Conservation (phyloP, 1,140 invertebrate species). For the Drosophila pruinosa region DNA sequence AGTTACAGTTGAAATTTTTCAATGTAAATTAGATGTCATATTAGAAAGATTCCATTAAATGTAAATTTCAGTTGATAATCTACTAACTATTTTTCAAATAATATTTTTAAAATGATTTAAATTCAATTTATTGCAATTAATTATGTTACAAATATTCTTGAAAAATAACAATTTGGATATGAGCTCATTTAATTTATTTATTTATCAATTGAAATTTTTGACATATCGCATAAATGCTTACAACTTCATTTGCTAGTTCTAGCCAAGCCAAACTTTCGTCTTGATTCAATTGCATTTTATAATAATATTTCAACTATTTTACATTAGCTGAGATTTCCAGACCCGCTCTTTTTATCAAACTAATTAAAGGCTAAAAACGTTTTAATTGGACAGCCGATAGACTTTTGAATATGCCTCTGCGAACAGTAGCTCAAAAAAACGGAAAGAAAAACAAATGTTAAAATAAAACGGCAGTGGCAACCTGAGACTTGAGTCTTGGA, state of each 20-base stretch:
- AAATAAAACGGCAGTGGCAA: neutral
- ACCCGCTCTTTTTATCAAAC: slow-evolving; percentile 54
- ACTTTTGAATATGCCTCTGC: slow-evolving; percentile 61
- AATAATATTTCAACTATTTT: neutral
- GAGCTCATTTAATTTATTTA: no score
- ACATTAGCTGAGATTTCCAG: slow-evolving; percentile 1
- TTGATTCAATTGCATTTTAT: neutral
- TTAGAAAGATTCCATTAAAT: neutral
- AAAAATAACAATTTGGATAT: no score
- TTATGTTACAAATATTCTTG: no score
- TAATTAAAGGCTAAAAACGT: slow-evolving; percentile 75
- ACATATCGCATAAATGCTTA: neutral
- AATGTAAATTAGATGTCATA: neutral
- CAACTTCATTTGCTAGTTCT: neutral
- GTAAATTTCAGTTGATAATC: neutral
- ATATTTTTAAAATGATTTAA: no score
- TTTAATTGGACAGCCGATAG: slow-evolving; percentile 77
- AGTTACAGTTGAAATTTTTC: neutral
- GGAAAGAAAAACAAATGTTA: slow-evolving; percentile 7
- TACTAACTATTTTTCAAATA: neutral
- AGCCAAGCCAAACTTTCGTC: neutral
- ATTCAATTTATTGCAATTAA: no score
- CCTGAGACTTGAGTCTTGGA: slow-evolving; percentile 27
- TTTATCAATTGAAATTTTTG: neutral
- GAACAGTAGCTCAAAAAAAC: slow-evolving; percentile 33